Evolutionary conservation across 2,888 invertebrate species (phyloP), one percentile per base, ranked within the genome.

Genomic region (Mythimna vitellina): DNA sequence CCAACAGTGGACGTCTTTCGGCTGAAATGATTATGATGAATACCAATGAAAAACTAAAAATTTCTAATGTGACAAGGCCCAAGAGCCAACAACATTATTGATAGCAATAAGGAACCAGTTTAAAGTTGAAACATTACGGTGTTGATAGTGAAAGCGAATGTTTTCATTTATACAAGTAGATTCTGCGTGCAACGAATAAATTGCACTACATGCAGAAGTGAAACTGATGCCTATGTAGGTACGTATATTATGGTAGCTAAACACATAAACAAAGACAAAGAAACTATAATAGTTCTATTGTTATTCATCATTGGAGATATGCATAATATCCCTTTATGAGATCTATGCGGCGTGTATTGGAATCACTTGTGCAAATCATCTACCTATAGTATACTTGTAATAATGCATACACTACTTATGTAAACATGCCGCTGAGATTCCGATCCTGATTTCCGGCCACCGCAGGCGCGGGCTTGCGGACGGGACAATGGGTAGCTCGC

Each of bases 81-180:
- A 22, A 38, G 17, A 61, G 7, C 9, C 4, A 29, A 12, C 7
- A 17, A 53, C n/a, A 2, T 38, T n/a, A 51, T 68, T 46, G 46
- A 17, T 46, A 46, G 46, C 14, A 46, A 46, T 46, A 46, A 46
- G 46, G 46, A 46, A 46, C 46, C 46, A 46, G 46, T 46, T 46
- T 6, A 6, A 14, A 46, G 17, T 46, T 5, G 22, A n/a, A 56
- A 38, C 22, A 42, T 35, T 49, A 68, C 25, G 17, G 49, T 53
- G 32, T 22, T 10, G 9, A 62, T 63, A 73, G 72, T 70, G 81
- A 82, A 83, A 82, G 81, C 22, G 20, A 61, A 54, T 58, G 64
- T 46, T 68, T 75, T 68, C 65, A 63, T 79, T 76, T 14, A 57
- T 70, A 9, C 51, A 32, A 54, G 38, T 32, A 56, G 22, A 65